Base-by-base conservation (phyloP, 2,888 invertebrate genomes). In the Cephus spinipes region DNA sequence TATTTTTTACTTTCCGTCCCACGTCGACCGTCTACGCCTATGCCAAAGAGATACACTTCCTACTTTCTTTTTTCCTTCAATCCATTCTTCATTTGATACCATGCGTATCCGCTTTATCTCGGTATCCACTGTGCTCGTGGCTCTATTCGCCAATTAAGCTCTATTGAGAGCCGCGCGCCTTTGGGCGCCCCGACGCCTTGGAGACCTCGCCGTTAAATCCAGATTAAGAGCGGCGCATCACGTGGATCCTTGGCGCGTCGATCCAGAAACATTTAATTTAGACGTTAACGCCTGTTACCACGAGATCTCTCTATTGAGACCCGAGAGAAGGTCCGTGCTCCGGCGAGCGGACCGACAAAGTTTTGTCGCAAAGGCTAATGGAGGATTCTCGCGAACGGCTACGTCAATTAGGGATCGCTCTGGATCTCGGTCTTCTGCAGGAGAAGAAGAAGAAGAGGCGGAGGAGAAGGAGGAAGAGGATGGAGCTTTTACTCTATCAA, bases 241-340 rank as follows among this genome's bases (percentile, higher is more conserved):
- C 84, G 83, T 88, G 84, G 87, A 87, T 85, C 83, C 85, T 82
- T 81, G 85, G 82, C 85, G 84, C 87, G 84, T 85, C 85, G 88
- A 88, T 87, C 88, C 88, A 87, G 88, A 89, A 89, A 89, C 84
- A 87, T 89, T 89, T 89, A 88, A 89, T 89, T 88, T 86, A 89
- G 89, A 89, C 84, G 88, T 88, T 85, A 85, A 85, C 83, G 85
- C 83, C 83, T 85, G 82, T 83, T 85, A 81, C 84, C 86, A 80
- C 79, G 84, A 80, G 85, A 84, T 87, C 83, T 84, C 86, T 85
- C 86, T 86, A 84, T 86, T 86, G 81, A 79, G 77, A 79, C 73
- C 55, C 76, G 36, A 77, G 55, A 55, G 55, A 82, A 74, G 79
- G 73, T 55, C 73, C 73, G 73, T 75, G 79, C 79, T 77, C 84